These are phyloP conservation scores for Prostheceraeus crozeri DNA, from an alignment of 2,888 invertebrate species.

Conservation along the genomic window DNA sequence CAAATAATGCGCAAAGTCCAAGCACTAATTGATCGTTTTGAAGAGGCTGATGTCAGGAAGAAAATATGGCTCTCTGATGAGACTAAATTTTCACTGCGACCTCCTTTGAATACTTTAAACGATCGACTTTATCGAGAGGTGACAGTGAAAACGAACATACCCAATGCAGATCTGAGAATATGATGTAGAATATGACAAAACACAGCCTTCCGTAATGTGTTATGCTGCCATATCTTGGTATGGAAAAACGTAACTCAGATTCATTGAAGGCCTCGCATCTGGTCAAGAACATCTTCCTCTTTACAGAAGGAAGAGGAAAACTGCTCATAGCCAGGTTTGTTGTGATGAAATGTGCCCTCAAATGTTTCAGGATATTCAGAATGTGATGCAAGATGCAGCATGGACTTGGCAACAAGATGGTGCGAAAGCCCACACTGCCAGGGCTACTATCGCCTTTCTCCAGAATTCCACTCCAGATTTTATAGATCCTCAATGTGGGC, in stretches of 20 bases:
- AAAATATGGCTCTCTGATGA: too few species aligned
- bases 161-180: background rate
- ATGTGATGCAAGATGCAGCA: conserved; percentile 1
- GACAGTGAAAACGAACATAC: background rate
- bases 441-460: conserved; percentile 2
- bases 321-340: conserved; percentile 39
- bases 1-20: too few species aligned
- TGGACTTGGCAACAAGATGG: conserved; percentile 1
- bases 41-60: too few species aligned
- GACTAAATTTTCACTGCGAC: too few species aligned
- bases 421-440: conserved; percentile 9
- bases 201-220: background rate
- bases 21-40: too few species aligned
- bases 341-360: conserved; percentile 1
- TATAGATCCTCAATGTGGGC: too few species aligned
- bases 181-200: background rate
- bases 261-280: background rate
- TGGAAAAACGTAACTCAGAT: background rate
- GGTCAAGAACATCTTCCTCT: background rate
- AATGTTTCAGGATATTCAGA: conserved; percentile 9
- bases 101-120: background rate
- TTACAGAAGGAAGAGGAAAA: background rate
- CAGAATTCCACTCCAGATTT: background rate
- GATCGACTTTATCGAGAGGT: background rate
- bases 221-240: background rate